Evolutionary conservation across 1,140 invertebrate genomes (phyloP), one percentile per base, ranked within the genome.

Genomic region (Sarcophaga peregrina): DNA sequence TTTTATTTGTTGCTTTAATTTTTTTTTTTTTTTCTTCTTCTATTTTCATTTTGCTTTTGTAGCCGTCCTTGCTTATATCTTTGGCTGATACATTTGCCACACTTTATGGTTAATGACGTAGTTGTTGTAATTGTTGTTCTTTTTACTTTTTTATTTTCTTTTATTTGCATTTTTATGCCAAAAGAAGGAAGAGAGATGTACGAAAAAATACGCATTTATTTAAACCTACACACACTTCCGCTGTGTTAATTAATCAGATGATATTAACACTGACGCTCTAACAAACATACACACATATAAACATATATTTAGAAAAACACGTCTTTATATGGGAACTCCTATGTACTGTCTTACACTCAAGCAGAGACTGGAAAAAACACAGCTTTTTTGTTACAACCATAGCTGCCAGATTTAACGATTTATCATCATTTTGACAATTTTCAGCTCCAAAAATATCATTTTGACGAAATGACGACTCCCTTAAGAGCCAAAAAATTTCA

Each of bases 171-270:
- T 37, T 37, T 37, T 37, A 37, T 37, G 1, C 25, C 25, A 37
- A 37, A 37, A 37, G 25, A 37, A 37, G 25, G 25, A 37, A 37
- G 25, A 68, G n/a, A 68, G 54, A 58, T 37, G 25, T 2, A 37
- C 25, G n/a, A 68, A 17, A 52, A 50, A 78, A 78, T 17, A 52
- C 47, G 75, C 75, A 78, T 78, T 78, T 20, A 78, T 78, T 78
- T 78, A 52, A 78, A 78, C 75, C 75, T 78, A 48, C 75, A 78
- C 48, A 37, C 20, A 78, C 75, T 52, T 78, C 75, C 75, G 75
- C 75, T 52, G 75, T 78, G 75, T 78, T 78, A 78, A 78, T 78
- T 78, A 78, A 78, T 78, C 75, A 78, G 75, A 78, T n/a, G 75
- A 20, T 78, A 78, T 78, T 78, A 78, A 78, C 75, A 78, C 75